A percentile compares a stretch with the other conserved stretches of the same genome.
Conservation (phyloP, 2,797 vertebrate genomes). For the Sebastes paucispinis region DNA sequence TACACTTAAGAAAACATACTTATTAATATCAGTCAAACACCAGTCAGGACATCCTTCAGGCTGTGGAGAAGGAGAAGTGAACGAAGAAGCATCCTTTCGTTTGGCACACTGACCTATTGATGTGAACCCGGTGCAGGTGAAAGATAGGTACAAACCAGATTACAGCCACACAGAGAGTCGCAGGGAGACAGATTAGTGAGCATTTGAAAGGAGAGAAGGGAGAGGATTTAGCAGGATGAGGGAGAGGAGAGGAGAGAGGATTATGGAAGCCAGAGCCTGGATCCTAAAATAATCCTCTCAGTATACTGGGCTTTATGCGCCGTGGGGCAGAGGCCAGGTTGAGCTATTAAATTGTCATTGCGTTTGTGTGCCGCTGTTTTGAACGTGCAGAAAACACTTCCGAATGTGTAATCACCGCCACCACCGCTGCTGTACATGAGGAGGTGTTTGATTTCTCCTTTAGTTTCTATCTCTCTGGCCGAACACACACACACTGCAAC, state of each 20-base stretch:
- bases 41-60: neutral
- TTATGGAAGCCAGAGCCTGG: slow-evolving; percentile 78
- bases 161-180: slow-evolving; percentile 64
- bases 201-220: slow-evolving; percentile 80
- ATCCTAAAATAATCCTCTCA: slow-evolving; percentile 85
- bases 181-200: slow-evolving; percentile 76
- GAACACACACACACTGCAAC: neutral
- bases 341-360: slow-evolving; percentile 42
- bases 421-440: neutral
- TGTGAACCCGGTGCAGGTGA: slow-evolving; percentile 58
- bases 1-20: no score
- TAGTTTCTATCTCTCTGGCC: neutral
- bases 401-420: neutral
- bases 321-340: slow-evolving; percentile 42
- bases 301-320: slow-evolving; percentile 69
- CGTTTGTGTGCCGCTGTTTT: slow-evolving; percentile 9
- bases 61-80: neutral
- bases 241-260: slow-evolving; percentile 78
- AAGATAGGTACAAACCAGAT: slow-evolving; percentile 75
- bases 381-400: slow-evolving; percentile 27
- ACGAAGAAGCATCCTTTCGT: neutral
- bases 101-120: slow-evolving; percentile 69
- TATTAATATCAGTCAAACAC: neutral
- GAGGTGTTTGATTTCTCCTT: slow-evolving; percentile 15
- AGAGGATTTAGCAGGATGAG: slow-evolving; percentile 80